Conservation (phyloP, 2,113 vertebrate species). For the Aythya baeri region DNA sequence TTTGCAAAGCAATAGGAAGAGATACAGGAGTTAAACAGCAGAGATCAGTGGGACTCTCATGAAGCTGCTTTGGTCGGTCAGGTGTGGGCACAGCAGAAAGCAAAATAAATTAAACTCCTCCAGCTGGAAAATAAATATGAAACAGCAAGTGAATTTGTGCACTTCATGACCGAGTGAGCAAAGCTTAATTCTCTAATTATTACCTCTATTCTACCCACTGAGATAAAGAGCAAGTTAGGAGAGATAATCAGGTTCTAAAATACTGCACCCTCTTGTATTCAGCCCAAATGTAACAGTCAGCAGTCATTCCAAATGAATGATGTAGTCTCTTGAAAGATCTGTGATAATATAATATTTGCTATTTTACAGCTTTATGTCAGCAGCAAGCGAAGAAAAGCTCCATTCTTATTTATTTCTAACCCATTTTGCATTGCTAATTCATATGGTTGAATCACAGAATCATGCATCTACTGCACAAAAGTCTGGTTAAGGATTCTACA, state of each 20-base stretch:
- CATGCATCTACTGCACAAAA: background rate
- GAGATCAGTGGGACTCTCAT: background rate
- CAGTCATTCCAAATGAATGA: constrained; percentile 10
- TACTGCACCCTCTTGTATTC: constrained; percentile 51
- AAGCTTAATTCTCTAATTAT: constrained; percentile 79
- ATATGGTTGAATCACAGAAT: background rate
- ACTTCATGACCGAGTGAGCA: constrained; percentile 67
- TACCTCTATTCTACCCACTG: constrained; percentile 65
- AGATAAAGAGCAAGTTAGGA: constrained; percentile 75
- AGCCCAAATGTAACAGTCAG: constrained; percentile 54
- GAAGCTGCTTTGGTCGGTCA: constrained; percentile 53
- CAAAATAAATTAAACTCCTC: constrained; percentile 77
- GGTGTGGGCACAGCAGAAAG: constrained; percentile 64
- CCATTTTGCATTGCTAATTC: background rate
- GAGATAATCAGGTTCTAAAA: constrained; percentile 73
- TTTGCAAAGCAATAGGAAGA: background rate
- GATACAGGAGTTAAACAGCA: constrained; percentile 15
- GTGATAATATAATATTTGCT: background rate
- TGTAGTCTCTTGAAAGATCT: constrained; percentile 17
- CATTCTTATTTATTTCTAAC: background rate
- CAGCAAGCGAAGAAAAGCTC: background rate
- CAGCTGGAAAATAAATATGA: constrained; percentile 79
- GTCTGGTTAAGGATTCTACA: background rate
- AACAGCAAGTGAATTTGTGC: constrained; percentile 65
- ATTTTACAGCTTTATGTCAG: constrained; percentile 15